Evolutionary conservation across 2,797 vertebrate genomes (phyloP), one percentile per base, ranked within the genome.

Genomic region (Pogonophryne albipinna): DNA sequence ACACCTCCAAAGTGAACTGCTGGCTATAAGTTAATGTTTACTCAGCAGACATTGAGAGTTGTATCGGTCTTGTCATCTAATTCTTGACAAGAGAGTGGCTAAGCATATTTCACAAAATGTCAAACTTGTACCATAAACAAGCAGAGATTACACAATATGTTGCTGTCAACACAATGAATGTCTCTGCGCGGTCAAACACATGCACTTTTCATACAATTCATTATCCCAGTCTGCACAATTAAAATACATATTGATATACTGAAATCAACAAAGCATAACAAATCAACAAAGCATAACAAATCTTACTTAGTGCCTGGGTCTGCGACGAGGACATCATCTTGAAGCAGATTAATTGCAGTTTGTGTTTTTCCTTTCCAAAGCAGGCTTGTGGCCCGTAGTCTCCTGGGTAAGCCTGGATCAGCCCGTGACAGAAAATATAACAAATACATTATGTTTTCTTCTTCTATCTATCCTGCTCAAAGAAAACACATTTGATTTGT

Each of bases 261-360:
- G 8, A 62, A 59, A 52, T 50, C 4, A 41, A 10, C 27, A 42
- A 2, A 27, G 20, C 15, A 14, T 12, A 38, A 84, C 0, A 41
- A 70, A 55, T 84, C 94, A 41, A 10, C 27, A 42, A 2, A 27
- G 20, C 15, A 14, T 12, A 38, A 84, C 0, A 41, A 70, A 55
- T 84, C 94, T 86, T 80, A 99, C 98, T 96, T 98, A 50, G 97
- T 99, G 74, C 98, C 98, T 0, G 97, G 98, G 79, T 99, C 97
- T 0, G 95, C 96, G 0, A 99, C 96, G 14, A 99, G 91, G 13
- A 99, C 92, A 0, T 99, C 97, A 3, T 99, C 98, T 57, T 95
- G 96, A 27, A 99, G 92, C 46, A 99, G 95, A 7, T 82, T 93
- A 16, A 99, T 91, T 5, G 97, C 98, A 0, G 97, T 94, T 76